Base-by-base conservation (phyloP, 2,888 invertebrate genomes). In the Chrysina gloriosa region DNA sequence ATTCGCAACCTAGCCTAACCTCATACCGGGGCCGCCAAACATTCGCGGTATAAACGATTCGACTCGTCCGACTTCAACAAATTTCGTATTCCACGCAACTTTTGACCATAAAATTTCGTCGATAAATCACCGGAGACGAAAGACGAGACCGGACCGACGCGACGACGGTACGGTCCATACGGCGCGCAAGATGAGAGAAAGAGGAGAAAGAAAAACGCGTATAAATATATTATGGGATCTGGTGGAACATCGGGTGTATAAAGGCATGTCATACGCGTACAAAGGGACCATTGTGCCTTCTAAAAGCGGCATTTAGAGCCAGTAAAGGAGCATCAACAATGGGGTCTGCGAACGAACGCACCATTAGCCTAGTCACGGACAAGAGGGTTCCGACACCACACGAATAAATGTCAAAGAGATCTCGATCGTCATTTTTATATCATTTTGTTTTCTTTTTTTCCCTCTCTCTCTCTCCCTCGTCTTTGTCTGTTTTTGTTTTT, bases 301-400 rank as follows among this genome's bases (percentile, higher is more conserved):
- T 72, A 73, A 67, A 67, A 72, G 74, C 74, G 75, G 75, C 74
- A 74, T 74, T 74, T 72, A 65, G 70, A 6, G 29, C 70, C 69
- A 70, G 71, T 69, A 73, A 73, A 74, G 71, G 71, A 68, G 39
- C 71, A 29, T 69, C 75, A 71, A 75, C 76, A 77, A 77, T 76
- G 77, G 70, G 71, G 71, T 73, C 36, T 9, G 58, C 23, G 70
- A n/a, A n/a, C n/a, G n/a, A n/a, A n/a, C 74, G 68, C 74, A 74
- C 75, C 75, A 76, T 77, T 76, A 77, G 74, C 73, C 74, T 72
- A 75, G 75, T 77, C 76, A 77, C 73, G 75, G 73, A 72, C 72
- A 68, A 69, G 68, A 63, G 67, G 65, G 68, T 45, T 52, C 52
- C 42, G 67, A 52, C 66, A 66, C 61, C 39, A 48, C 50, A 67